These are phyloP conservation scores for Dolichallabes microphthalmus DNA, from an alignment of 2,113 vertebrate genomes.

Conservation along the genomic window DNA sequence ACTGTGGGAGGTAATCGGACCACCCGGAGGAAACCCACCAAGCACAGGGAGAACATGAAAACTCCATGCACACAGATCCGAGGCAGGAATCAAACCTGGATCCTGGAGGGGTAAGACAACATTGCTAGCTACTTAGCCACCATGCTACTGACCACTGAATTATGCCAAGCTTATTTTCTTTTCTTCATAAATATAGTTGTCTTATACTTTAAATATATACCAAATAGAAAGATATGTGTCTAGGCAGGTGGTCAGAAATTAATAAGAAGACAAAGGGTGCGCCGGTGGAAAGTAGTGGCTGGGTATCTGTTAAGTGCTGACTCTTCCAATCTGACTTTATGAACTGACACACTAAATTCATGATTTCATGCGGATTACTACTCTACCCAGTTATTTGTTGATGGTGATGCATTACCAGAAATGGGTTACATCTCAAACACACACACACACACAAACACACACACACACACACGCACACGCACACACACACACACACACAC, in stretches of 20 bases:
- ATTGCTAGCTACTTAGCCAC: too few species aligned
- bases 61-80: too few species aligned
- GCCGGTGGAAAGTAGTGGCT: background rate
- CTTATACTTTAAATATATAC: background rate
- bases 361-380: background rate
- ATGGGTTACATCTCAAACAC: background rate
- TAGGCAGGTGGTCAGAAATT: background rate
- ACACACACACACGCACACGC: background rate
- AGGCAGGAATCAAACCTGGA: too few species aligned
- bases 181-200: background rate
- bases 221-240: background rate
- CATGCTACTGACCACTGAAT: background rate
- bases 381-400: background rate
- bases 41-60: too few species aligned
- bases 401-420: background rate
- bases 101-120: too few species aligned
- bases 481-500: background rate
- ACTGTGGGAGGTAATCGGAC: too few species aligned
- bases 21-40: too few species aligned
- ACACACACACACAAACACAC: background rate
- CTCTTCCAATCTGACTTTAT: background rate
- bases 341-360: background rate
- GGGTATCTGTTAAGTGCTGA: background rate
- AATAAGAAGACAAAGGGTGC: background rate
- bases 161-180: background rate